phyloP scores from a whole-genome alignment of 2,888 invertebrate species.

The Cryptocheilus praepositus region DNA sequence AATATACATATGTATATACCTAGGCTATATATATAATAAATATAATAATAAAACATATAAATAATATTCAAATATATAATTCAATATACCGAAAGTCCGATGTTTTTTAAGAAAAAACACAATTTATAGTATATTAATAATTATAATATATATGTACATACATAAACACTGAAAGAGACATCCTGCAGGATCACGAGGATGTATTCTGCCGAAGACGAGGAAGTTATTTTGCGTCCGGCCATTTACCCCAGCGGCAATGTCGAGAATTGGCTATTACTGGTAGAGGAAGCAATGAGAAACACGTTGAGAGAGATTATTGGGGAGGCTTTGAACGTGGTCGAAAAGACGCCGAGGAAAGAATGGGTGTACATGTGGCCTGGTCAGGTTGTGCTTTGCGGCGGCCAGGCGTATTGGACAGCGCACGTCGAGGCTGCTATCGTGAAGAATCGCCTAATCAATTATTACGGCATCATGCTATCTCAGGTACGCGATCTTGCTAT shows the following conservation, averaged over 20 bases:
- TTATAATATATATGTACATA: too few relatives aligned
- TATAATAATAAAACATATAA: too few relatives aligned
- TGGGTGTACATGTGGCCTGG: slow-evolving; percentile 89
- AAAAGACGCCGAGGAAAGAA: slow-evolving; percentile 74
- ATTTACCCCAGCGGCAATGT: slow-evolving; percentile 85
- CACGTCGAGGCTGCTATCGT: slow-evolving; percentile 82
- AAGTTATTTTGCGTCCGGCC: slow-evolving; percentile 80
- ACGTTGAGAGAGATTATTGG: slow-evolving; percentile 69
- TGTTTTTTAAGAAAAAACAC: too few relatives aligned
- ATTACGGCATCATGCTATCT: slow-evolving; percentile 77
- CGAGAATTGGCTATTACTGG: slow-evolving; percentile 83
- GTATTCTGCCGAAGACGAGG: slow-evolving; percentile 87
- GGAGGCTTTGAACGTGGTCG: slow-evolving; percentile 76
- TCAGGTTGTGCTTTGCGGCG: slow-evolving; percentile 86
- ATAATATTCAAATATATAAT: too few relatives aligned
- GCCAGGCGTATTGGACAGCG: slow-evolving; percentile 85
- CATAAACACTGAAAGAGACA: too few relatives aligned
- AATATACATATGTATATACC: too few relatives aligned
- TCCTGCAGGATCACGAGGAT: slow-evolving; percentile 81
- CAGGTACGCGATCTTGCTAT: slow-evolving; percentile 75
- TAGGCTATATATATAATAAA: too few relatives aligned
- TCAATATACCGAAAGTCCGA: too few relatives aligned
- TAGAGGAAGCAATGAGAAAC: slow-evolving; percentile 84
- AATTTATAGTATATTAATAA: too few relatives aligned
- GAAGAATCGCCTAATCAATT: slow-evolving; percentile 76